Base-by-base conservation (phyloP, 2,113 vertebrate species). In the Epinephelus lanceolatus region DNA sequence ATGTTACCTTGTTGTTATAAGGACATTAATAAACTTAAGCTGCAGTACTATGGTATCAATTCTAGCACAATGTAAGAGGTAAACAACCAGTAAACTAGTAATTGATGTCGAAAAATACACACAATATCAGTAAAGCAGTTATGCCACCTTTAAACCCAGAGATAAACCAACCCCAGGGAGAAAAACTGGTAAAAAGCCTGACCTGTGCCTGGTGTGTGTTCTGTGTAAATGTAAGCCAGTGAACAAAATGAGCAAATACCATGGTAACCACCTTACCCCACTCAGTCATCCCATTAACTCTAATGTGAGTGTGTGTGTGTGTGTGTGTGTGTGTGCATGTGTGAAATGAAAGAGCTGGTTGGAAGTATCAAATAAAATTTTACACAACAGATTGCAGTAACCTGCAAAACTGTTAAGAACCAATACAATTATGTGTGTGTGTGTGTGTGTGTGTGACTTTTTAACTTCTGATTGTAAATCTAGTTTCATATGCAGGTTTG, bases 221-320 rank as follows among this genome's bases (percentile, higher is more conserved):
- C 30, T 52, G 63, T 40, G 55, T 56, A 25, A 86, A 77, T 68
- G 5, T 59, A 51, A 76, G 30, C 65, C 49, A 49, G 11, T 56
- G 37, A 80, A 42, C 40, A 17, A 75, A 71, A 78, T 66, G 59
- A 74, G 42, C 62, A 59, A 65, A 71, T 21, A 65, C 33, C 78
- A 74, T 66, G 69, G 74, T 40, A 84, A 84, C 69, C 27, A 65
- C n/a, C 13, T 56, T n/a, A 0, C 27, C 51, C 56, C 9, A 8
- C 52, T 71, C 72, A 77, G 30, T 56, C 78, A 78, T 71, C 49
- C 53, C 49, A 45, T 76, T 52, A 55, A 37, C 56, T 30, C 25
- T 69, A 17, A 19, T 72, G 56, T 49, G 55, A 23, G 42, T 37
- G 27, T 45, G 53, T 70, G 53, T 40, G 42, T 45, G 33, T 7